Evolutionary conservation across 2,797 vertebrate species (phyloP), one percentile per base, ranked within the genome.

Genomic region (Sebastes umbrosus): DNA sequence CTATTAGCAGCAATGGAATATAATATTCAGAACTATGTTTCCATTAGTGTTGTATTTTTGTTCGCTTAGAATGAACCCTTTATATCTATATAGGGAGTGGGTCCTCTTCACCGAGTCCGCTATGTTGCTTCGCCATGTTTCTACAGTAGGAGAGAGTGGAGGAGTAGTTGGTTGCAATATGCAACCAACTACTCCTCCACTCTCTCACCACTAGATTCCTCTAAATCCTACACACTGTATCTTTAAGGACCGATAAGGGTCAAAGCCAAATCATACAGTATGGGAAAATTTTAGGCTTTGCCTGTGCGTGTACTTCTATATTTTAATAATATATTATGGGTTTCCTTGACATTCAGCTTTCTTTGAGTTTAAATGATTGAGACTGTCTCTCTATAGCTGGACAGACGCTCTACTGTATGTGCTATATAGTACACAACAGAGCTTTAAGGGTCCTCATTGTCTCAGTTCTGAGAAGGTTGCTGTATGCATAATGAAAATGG

Each of bases 401-500:
- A 64, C 39, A 64, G 8, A 16, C 4, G 2, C 32, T 57, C 62
- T 62, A 36, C 18, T 1, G 1, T 2, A 34, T 11, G 5, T 34
- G 18, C 10, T 20, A 4, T 34, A 18, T 20, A 32, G 18, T 24
- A 34, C 62, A 64, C 2, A 24, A 14, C 11, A 64, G 34, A 65
- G 34, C 4, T 65, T 43, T 10, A 65, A 43, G 34, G 3, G 4
- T 43, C 22, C 22, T 32, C 63, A 5, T 65, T 43, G 63, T 65
- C 63, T 43, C 13, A 7, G 32, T 64, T 64, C 62, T 62, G 27
- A 20, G 22, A 43, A 24, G 60, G 59, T 8, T 10, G 43, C 36
- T 27, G 63, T 75, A 75, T 46, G 16, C 50, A 50, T 68, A 29
- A 67, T 77, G 32, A 71, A 75, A 84, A 80, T 31, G 18, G 13